Conservation (phyloP, 2,888 invertebrate species). For the Disparrhopalites patrizii region DNA sequence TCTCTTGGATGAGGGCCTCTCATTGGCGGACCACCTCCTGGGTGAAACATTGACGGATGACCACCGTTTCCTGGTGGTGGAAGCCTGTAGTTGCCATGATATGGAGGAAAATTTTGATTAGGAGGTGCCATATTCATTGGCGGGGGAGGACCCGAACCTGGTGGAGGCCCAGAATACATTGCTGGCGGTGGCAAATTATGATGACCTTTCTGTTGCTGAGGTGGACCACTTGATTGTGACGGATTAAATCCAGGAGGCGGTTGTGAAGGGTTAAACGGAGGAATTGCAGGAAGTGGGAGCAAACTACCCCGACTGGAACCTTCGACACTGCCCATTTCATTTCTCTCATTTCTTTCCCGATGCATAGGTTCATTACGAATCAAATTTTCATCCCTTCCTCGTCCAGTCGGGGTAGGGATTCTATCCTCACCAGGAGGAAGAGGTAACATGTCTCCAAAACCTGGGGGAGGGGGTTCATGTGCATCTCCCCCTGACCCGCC, state of each 20-base stretch:
- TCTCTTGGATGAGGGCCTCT: slow-evolving; percentile 8
- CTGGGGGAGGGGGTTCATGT: slow-evolving; percentile 41
- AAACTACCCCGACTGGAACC: slow-evolving; percentile 5
- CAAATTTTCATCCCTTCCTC: slow-evolving; percentile 6
- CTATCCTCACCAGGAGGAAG: slow-evolving; percentile 44
- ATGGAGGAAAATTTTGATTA: slow-evolving; percentile 33
- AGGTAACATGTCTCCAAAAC: slow-evolving; percentile 42
- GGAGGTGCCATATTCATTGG: slow-evolving; percentile 25
- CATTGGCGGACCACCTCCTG: slow-evolving; percentile 24
- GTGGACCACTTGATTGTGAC: slow-evolving; percentile 10
- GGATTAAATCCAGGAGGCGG: slow-evolving; percentile 43
- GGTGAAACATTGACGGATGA: slow-evolving; percentile 35
- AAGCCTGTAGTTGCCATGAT: slow-evolving; percentile 25
- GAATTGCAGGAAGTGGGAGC: slow-evolving; percentile 33
- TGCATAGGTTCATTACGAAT: not conserved
- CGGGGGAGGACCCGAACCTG: slow-evolving; percentile 28
- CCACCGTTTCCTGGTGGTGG: slow-evolving; percentile 37
- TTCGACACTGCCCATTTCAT: slow-evolving; percentile 1
- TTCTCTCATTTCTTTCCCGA: slow-evolving; percentile 2
- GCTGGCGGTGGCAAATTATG: slow-evolving; percentile 21
- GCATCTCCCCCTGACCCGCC: not conserved
- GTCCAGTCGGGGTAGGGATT: slow-evolving; percentile 21
- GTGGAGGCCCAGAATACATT: slow-evolving; percentile 29
- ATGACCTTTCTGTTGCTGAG: slow-evolving; percentile 17
- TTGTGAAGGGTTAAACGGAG: slow-evolving; percentile 41